Evolutionary conservation across 2,113 vertebrate species (phyloP).

Genomic region (Protobothrops flavoviridis): DNA sequence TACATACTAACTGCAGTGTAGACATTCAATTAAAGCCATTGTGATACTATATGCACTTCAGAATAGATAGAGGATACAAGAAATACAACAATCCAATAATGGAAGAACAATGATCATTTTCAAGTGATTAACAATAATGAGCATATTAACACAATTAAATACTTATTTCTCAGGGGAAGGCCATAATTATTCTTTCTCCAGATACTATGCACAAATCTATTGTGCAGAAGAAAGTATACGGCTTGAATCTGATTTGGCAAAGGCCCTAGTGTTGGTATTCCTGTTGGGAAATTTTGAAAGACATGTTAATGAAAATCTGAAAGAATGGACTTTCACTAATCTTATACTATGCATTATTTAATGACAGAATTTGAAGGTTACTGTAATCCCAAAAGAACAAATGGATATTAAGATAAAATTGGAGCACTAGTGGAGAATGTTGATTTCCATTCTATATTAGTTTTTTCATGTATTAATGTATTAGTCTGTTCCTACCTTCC

Average conservation of each 20-base stretch:
- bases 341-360: constrained; percentile 5
- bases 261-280: background rate
- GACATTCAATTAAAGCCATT: background rate
- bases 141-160: background rate
- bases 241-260: background rate
- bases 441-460: background rate
- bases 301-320: background rate
- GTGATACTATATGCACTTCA: background rate
- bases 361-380: background rate
- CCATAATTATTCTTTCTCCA: background rate
- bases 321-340: background rate
- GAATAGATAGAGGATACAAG: background rate
- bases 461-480: background rate
- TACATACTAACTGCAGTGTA: background rate
- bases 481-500: background rate
- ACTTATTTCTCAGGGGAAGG: background rate
- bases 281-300: background rate
- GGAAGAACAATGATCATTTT: background rate
- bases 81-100: background rate
- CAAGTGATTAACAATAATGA: background rate
- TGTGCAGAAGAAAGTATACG: background rate
- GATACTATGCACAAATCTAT: constrained; percentile 1
- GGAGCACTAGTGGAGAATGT: background rate
- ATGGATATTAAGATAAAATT: background rate
- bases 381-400: background rate